A percentile compares a stretch with the other conserved stretches of the same genome.
phyloP scores from a whole-genome alignment of 2,888 invertebrate genomes.

The Zygogramma bicolorata region DNA sequence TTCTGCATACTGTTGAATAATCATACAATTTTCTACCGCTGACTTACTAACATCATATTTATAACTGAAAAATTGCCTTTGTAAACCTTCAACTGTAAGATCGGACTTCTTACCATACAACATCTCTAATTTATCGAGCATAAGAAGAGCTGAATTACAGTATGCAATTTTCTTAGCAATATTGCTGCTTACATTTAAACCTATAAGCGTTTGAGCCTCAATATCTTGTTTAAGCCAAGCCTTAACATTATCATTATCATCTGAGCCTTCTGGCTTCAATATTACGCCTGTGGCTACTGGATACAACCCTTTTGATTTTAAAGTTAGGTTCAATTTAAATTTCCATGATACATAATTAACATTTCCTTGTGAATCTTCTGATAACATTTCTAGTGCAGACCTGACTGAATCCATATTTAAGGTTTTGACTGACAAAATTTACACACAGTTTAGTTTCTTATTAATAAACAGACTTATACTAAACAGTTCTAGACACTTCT shows the following conservation, averaged over 20 bases:
- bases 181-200: constrained; percentile 11
- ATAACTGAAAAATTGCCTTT: constrained; percentile 21
- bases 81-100: constrained; percentile 30
- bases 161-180: constrained; percentile 19
- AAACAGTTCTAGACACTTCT: constrained; percentile 10
- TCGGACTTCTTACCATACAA: constrained; percentile 32
- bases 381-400: constrained; percentile 6
- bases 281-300: neutral
- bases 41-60: constrained; percentile 25
- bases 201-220: constrained; percentile 10
- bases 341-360: constrained; percentile 16
- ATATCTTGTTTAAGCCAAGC: constrained; percentile 14
- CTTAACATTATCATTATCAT: neutral
- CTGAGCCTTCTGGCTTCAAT: constrained; percentile 8
- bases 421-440: neutral
- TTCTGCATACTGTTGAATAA: constrained; percentile 20
- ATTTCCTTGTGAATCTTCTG: constrained; percentile 1
- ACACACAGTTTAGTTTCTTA: neutral
- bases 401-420: constrained; percentile 10
- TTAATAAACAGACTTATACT: constrained; percentile 12
- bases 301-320: neutral
- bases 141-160: constrained; percentile 13
- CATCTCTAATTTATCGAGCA: constrained; percentile 20
- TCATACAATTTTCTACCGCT: constrained; percentile 25
- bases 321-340: neutral